Conservation (phyloP, 2,797 vertebrate genomes). For the Sylvilagus floridanus region DNA sequence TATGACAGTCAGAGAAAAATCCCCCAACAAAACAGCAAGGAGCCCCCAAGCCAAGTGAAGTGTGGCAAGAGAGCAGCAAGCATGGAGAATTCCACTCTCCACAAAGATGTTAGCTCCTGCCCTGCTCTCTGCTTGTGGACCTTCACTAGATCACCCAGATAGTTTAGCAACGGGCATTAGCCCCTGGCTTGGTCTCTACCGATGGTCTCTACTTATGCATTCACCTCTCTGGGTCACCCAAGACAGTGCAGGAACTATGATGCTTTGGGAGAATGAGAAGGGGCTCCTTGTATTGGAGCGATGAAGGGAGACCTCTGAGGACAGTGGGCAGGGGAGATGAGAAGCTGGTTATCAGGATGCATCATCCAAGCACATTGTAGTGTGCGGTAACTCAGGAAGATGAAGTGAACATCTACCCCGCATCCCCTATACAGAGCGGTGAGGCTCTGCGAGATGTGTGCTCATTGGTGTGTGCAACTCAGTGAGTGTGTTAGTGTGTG, state of each 20-base stretch:
- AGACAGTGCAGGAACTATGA: no score
- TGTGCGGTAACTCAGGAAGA: not conserved
- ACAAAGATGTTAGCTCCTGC: not conserved
- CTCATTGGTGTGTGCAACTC: no score
- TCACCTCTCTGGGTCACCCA: not conserved
- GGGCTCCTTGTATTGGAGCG: not conserved
- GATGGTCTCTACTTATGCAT: not conserved
- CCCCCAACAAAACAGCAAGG: not conserved
- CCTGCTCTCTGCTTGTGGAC: no score
- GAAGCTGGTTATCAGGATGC: not conserved
- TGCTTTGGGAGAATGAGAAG: not conserved
- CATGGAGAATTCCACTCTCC: accelerated
- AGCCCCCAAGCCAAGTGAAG: not conserved
- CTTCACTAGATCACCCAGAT: not conserved
- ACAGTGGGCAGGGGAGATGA: not conserved
- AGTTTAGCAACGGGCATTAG: no score
- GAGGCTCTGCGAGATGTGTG: not conserved
- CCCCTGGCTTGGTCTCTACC: not conserved
- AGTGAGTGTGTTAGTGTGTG: not conserved
- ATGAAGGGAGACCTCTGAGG: not conserved
- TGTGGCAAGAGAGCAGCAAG: not conserved
- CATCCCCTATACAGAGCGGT: not conserved
- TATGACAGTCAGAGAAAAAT: not conserved
- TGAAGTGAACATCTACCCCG: accelerated
- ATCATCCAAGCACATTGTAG: not conserved